A percentile compares a stretch with the other conserved stretches of the same genome.
phyloP scores from a whole-genome alignment of 2,888 invertebrate species.

The Opisthograptis luteolata region DNA sequence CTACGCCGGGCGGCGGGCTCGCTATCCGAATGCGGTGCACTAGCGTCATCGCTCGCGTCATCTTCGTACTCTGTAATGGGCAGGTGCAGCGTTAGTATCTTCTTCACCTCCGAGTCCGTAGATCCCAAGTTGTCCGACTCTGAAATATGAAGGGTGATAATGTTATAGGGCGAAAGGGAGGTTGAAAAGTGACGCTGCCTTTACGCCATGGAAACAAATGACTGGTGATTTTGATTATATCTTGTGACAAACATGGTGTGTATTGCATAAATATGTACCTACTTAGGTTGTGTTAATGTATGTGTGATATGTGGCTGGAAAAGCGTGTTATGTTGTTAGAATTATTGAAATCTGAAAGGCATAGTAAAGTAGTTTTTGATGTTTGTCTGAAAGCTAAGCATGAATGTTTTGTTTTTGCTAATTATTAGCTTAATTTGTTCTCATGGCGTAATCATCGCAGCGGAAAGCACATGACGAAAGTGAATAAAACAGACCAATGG shows the following conservation, averaged over 20 bases:
- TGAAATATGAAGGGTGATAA: constrained; percentile 70
- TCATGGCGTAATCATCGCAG: constrained; percentile 42
- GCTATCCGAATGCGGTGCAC: constrained; percentile 84
- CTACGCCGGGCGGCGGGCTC: constrained; percentile 70
- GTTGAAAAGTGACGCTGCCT: constrained; percentile 45
- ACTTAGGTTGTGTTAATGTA: not conserved
- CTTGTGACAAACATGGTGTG: not conserved
- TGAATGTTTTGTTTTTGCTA: constrained; percentile 2
- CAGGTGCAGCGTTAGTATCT: constrained; percentile 96
- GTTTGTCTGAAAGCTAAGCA: constrained; percentile 9
- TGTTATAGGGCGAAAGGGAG: constrained; percentile 15
- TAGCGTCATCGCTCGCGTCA: constrained; percentile 87
- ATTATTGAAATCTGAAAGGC: not conserved
- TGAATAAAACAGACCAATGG: constrained; percentile 35
- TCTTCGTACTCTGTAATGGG: constrained; percentile 97
- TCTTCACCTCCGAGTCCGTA: constrained; percentile 97
- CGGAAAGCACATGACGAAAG: constrained; percentile 44
- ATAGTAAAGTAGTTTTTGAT: not conserved
- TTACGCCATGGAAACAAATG: constrained; percentile 38
- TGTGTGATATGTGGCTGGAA: not conserved
- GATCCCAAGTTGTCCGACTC: constrained; percentile 97
- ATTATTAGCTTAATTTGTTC: constrained; percentile 29
- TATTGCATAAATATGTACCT: not conserved
- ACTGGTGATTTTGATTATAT: not conserved
- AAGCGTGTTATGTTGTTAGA: not conserved